These are phyloP conservation scores for Tinea pellionella DNA, from an alignment of 2,888 invertebrate genomes.

Conservation along the genomic window DNA sequence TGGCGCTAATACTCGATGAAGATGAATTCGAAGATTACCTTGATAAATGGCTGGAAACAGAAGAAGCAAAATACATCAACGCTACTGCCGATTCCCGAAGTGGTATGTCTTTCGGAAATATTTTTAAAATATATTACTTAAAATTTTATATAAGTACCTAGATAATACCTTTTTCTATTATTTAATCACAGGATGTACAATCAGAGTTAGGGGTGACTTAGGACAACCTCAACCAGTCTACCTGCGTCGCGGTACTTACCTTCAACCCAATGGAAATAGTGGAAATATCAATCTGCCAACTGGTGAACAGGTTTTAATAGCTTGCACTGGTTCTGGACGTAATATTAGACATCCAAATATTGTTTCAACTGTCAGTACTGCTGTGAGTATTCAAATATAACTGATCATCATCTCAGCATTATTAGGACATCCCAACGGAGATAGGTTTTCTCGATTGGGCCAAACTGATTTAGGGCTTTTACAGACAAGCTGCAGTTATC, in stretches of 20 bases:
- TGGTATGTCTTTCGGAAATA: slow-evolving; percentile 26
- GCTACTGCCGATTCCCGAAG: slow-evolving; percentile 26
- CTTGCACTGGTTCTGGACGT: slow-evolving; percentile 42
- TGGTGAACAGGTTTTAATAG: slow-evolving; percentile 40
- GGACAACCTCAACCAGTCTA: slow-evolving; percentile 71
- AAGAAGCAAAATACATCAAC: slow-evolving; percentile 34
- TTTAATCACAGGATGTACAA: slow-evolving; percentile 39
- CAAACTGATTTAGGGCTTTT: too few relatives aligned
- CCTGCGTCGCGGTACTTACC: slow-evolving; percentile 44
- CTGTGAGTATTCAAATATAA: slow-evolving; percentile 34
- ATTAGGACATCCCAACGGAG: too few relatives aligned
- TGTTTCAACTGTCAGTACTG: slow-evolving; percentile 28
- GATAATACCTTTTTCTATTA: not conserved
- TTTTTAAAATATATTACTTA: too few relatives aligned
- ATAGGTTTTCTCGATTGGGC: too few relatives aligned
- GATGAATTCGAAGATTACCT: slow-evolving; percentile 60
- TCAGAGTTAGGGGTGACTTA: slow-evolving; percentile 59
- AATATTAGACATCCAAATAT: slow-evolving; percentile 40
- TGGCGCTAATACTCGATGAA: slow-evolving; percentile 45
- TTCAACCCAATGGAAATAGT: slow-evolving; percentile 33
- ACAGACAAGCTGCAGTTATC: too few relatives aligned
- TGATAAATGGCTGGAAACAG: slow-evolving; percentile 44
- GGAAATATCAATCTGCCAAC: slow-evolving; percentile 35
- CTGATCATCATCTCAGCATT: too few relatives aligned
- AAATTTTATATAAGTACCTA: too few relatives aligned